Base-by-base conservation (phyloP, 1,140 invertebrate genomes). In the Babylonia areolata region DNA sequence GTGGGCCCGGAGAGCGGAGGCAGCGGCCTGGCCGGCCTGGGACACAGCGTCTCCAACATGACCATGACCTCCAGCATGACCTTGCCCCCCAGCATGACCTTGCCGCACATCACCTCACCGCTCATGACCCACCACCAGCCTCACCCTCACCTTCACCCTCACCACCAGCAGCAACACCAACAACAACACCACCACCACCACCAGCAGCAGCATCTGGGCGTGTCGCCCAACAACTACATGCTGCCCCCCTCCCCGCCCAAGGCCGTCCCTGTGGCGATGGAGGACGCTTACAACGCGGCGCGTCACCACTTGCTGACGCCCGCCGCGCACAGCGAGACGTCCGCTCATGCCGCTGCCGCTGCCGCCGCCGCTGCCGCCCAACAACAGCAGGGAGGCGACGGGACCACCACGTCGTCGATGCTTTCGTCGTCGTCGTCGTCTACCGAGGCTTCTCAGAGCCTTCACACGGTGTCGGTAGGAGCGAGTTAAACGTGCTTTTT, bases 221-320 rank as follows among this genome's bases (percentile, higher is more conserved):
- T 85, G 86, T 88, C 78, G 3, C 86, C 51, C 40, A 84, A 88
- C 64, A 81, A 39, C 54, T 85, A 84, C 64, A 81, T 86, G 46
- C 80, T 90, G 81, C 83, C 90, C 12, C 88, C 88, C 23, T 90
- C 90, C 35, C 89, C 90, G 46, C 90, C 90, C 35, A 90, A 89
- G 83, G 88, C 89, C 80, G 89, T 89, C 46, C 88, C 88, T 1
- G 88, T 90, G 5, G 87, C 88, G 79, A 87, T 90, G 77, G 89
- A 89, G 51, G 85, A 84, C 39, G 88, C 78, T 6, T 79, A 82
- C 58, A 42, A 75, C 58, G 54, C 81, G 46, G 35, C 35, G 20
- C 81, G 69, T n/a, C 81, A 82, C 54, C 81, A 64, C 35, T 39
- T 71, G 37, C 82, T 71, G 58, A 84, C 64, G 31, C 82, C 31